Evolutionary conservation across 1,140 invertebrate genomes (phyloP).

Genomic region (Solenopsis fugax): DNA sequence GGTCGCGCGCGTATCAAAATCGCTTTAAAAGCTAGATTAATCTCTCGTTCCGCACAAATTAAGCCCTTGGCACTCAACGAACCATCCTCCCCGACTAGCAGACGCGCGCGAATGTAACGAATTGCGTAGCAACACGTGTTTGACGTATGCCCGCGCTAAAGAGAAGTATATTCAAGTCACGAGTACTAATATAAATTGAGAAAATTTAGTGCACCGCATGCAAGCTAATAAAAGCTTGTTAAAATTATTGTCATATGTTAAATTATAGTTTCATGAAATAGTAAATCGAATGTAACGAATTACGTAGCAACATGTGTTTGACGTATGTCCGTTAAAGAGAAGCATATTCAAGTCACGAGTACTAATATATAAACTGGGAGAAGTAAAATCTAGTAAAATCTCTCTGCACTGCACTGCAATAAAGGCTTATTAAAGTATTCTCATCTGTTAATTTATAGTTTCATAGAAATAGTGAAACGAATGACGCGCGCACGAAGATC

Average conservation of each 20-base stretch:
- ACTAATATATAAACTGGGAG: neutral
- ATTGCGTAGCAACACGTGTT: slow-evolving; percentile 52
- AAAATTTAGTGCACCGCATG: neutral
- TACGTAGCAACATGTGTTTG: slow-evolving; percentile 50
- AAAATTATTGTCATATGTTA: neutral
- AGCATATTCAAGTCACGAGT: neutral
- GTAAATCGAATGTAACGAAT: slow-evolving; percentile 21
- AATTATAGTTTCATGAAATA: neutral
- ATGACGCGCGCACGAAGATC: no score
- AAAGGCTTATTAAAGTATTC: neutral
- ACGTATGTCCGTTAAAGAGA: neutral
- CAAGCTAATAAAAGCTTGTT: neutral
- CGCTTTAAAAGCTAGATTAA: slow-evolving; percentile 38
- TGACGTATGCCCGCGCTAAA: slow-evolving; percentile 16
- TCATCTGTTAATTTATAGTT: neutral
- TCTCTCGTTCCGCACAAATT: slow-evolving; percentile 48
- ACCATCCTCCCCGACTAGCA: slow-evolving; percentile 9
- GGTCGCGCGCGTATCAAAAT: slow-evolving; percentile 25
- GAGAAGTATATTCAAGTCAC: neutral
- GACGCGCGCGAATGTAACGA: slow-evolving; percentile 22
- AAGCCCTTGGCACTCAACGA: slow-evolving; percentile 42
- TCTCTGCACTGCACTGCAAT: neutral
- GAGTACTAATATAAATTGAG: neutral
- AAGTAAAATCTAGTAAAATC: slow-evolving; percentile 22
- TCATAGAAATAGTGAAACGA: neutral